Evolutionary conservation across 2,888 invertebrate genomes (phyloP), one percentile per base, ranked within the genome.

Genomic region (Petrolisthes manimaculis): DNA sequence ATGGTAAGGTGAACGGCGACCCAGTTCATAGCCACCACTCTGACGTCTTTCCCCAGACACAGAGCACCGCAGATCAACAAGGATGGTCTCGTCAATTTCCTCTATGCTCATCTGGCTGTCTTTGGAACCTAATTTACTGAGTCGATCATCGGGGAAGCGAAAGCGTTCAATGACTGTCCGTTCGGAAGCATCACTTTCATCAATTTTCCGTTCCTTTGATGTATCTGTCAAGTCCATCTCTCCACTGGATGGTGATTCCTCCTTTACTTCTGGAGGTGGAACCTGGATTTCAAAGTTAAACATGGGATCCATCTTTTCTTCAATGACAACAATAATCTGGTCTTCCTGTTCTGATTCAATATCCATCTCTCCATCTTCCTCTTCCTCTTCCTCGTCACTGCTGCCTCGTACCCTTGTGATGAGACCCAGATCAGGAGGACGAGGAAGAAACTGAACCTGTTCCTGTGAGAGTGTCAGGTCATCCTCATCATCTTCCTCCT

Each of bases 61-160:
- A 14, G 90, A 90, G 21, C 86, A 85, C 9, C 90, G 79, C 54
- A 87, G 80, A 54, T 90, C 90, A 37, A 37, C 37, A 4, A 90
- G 77, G 37, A 90, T 89, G 21, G 83, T 77, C 78, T 90, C 90
- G 24, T 90, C 90, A n/a, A 90, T 90, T 78, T 90, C 90, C 78
- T 90, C 90, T 56, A 90, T 90, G 71, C 90, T 90, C 90, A 90
- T 90, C 61, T 90, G 90, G 78, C 90, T 90, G 79, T 90, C 90
- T 74, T 90, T 90, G n/a, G 90, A 90, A 37, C 90, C 90, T 9
- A 87, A 37, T 77, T 90, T 90, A 69, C 61, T 89, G 69, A 90
- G 88, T 18, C 90, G 85, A 37, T 90, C 90, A 69, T 90, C 90
- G 24, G 90, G 89, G n/a, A 90, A 79, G 18, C 88, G 53, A 61